phyloP scores from a whole-genome alignment of 2,113 vertebrate genomes.

The Micromys minutus region DNA sequence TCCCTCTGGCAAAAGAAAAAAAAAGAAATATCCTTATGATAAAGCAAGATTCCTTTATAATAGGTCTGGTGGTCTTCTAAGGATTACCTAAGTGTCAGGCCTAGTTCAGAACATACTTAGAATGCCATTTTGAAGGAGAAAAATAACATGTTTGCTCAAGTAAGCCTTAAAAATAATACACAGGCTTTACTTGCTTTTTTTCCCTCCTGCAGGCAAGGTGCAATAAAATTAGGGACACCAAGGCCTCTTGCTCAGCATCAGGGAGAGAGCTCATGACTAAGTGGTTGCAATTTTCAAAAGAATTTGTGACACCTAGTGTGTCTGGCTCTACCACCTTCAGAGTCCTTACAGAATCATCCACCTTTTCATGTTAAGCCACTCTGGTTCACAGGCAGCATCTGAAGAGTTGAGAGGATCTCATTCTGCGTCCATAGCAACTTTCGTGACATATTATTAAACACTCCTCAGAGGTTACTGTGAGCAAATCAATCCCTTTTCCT shows the following conservation, averaged over 20 bases:
- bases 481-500: background rate
- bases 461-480: background rate
- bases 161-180: constrained; percentile 65
- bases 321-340: background rate
- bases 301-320: background rate
- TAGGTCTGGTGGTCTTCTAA: constrained; percentile 51
- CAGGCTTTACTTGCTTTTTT: constrained; percentile 15
- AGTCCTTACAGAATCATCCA: background rate
- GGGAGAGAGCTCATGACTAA: background rate
- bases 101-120: constrained; percentile 55
- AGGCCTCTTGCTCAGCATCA: background rate
- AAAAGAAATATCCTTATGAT: constrained; percentile 49
- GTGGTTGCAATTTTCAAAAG: constrained; percentile 17
- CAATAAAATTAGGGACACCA: background rate
- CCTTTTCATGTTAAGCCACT: background rate
- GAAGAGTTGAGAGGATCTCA: background rate
- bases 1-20: constrained; percentile 66
- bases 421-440: background rate
- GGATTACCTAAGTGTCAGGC: constrained; percentile 57
- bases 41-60: constrained; percentile 65
- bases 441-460: background rate
- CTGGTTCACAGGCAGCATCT: background rate
- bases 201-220: background rate
- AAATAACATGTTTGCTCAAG: constrained; percentile 66
- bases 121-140: constrained; percentile 58